Percentiles rank a stretch among this genome's conserved stretches.
Evolutionary conservation across 2,797 vertebrate genomes (phyloP).

Genomic region (Oophaga sylvatica): DNA sequence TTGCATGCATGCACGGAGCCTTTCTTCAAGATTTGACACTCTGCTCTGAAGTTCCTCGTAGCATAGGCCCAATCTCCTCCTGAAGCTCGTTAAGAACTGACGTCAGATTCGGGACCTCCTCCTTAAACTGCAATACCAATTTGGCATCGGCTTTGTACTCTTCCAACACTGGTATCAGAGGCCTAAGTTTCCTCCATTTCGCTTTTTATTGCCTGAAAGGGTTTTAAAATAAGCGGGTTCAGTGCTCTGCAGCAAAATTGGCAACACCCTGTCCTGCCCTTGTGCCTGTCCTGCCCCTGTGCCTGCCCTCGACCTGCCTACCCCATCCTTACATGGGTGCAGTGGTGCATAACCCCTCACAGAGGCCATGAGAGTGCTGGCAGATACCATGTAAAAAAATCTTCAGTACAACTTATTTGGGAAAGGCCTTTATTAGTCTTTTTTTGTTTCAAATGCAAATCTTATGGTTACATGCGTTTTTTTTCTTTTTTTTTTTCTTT

Average conservation of each 20-base stretch:
- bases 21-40: slow-evolving; percentile 98
- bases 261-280: slow-evolving; percentile 74
- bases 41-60: slow-evolving; percentile 98
- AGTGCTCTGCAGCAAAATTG: slow-evolving; percentile 89
- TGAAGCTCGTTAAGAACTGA: slow-evolving; percentile 97
- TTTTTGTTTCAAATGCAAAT: slow-evolving; percentile 90
- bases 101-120: slow-evolving; percentile 99
- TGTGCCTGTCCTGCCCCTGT: background rate
- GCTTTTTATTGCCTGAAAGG: slow-evolving; percentile 98
- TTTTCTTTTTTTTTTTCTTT: slow-evolving; percentile 62
- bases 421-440: slow-evolving; percentile 99
- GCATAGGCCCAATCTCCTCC: slow-evolving; percentile 99
- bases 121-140: slow-evolving; percentile 99
- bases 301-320: background rate
- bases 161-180: slow-evolving; percentile 99
- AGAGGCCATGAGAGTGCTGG: slow-evolving; percentile 68
- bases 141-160: slow-evolving; percentile 99
- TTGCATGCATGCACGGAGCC: slow-evolving; percentile 99
- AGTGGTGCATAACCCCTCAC: slow-evolving; percentile 64
- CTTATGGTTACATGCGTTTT: slow-evolving; percentile 94
- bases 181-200: slow-evolving; percentile 99
- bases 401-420: slow-evolving; percentile 96
- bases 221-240: slow-evolving; percentile 99
- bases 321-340: slow-evolving; percentile 69
- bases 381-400: slow-evolving; percentile 88